These are phyloP conservation scores for Hoplodrina blanda DNA, from an alignment of 2,888 invertebrate genomes.

Conservation along the genomic window DNA sequence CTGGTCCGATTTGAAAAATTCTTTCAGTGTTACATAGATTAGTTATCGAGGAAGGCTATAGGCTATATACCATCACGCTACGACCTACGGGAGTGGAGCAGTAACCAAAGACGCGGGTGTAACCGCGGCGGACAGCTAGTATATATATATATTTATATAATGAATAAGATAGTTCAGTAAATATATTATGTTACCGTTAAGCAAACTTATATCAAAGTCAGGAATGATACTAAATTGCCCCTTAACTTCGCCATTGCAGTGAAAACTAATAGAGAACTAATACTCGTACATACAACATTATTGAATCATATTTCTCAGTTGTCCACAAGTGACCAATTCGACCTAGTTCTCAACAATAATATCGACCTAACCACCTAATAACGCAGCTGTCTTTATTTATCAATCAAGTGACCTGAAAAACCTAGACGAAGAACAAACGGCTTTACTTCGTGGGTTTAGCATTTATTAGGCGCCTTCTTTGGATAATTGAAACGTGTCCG, in stretches of 20 bases:
- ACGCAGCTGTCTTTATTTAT: constrained; percentile 15
- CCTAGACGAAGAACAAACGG: background rate
- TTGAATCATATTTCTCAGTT: constrained; percentile 9
- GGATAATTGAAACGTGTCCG: constrained; percentile 12
- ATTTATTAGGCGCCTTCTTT: constrained; percentile 16
- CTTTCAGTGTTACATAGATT: too few relatives aligned
- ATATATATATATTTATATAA: too few relatives aligned
- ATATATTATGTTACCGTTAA: background rate
- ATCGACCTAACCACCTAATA: constrained; percentile 5
- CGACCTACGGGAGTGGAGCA: too few relatives aligned
- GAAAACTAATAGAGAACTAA: constrained; percentile 16
- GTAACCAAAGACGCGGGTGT: too few relatives aligned
- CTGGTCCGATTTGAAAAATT: too few relatives aligned
- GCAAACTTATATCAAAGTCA: constrained; percentile 1
- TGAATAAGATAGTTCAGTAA: too few relatives aligned
- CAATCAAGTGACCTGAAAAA: constrained; percentile 20
- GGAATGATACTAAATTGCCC: background rate
- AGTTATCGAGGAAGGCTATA: too few relatives aligned
- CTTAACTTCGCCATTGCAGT: constrained; percentile 3
- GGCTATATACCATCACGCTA: too few relatives aligned
- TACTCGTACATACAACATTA: constrained; percentile 6
- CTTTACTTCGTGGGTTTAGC: background rate
- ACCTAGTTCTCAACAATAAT: constrained; percentile 8
- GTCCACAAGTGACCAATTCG: background rate
- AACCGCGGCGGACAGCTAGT: too few relatives aligned